Percentiles rank a stretch among this genome's conserved stretches.
Conservation (phyloP, 1,140 invertebrate species). For the Vanessa tameamea region DNA sequence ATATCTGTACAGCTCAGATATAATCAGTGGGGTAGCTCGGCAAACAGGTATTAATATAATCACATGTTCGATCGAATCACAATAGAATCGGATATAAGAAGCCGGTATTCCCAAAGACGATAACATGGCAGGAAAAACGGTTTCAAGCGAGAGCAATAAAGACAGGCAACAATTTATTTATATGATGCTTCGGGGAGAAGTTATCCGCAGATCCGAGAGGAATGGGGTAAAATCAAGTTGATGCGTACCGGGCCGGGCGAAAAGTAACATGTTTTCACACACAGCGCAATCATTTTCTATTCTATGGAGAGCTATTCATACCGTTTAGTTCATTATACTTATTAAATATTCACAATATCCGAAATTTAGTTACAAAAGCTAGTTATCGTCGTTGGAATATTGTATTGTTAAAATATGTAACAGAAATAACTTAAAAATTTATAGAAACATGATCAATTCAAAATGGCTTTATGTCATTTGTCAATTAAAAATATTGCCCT, state of each 20-base stretch:
- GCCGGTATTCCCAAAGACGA: slow-evolving; percentile 61
- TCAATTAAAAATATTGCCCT: too few species aligned
- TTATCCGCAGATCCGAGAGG: slow-evolving; percentile 62
- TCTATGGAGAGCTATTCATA: slow-evolving; percentile 12
- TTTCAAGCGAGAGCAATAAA: slow-evolving; percentile 66
- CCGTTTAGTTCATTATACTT: neutral
- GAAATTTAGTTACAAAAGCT: too few species aligned
- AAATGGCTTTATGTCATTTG: too few species aligned
- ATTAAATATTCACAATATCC: too few species aligned
- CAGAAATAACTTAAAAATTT: too few species aligned
- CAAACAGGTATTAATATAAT: slow-evolving; percentile 58
- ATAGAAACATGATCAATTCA: too few species aligned
- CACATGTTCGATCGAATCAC: slow-evolving; percentile 60
- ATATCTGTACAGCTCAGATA: neutral
- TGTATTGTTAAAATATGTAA: too few species aligned
- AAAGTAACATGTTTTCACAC: slow-evolving; percentile 17
- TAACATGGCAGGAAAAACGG: slow-evolving; percentile 66
- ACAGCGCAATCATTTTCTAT: slow-evolving; percentile 17
- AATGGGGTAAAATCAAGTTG: slow-evolving; percentile 73
- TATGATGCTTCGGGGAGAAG: slow-evolving; percentile 74
- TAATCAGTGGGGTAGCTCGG: neutral
- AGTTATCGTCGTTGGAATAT: too few species aligned
- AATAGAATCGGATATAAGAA: slow-evolving; percentile 62
- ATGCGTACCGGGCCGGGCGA: slow-evolving; percentile 50
- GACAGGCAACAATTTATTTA: slow-evolving; percentile 78